Evolutionary conservation across 2,113 vertebrate genomes (phyloP), one percentile per base, ranked within the genome.

Genomic region (Neogale vison): DNA sequence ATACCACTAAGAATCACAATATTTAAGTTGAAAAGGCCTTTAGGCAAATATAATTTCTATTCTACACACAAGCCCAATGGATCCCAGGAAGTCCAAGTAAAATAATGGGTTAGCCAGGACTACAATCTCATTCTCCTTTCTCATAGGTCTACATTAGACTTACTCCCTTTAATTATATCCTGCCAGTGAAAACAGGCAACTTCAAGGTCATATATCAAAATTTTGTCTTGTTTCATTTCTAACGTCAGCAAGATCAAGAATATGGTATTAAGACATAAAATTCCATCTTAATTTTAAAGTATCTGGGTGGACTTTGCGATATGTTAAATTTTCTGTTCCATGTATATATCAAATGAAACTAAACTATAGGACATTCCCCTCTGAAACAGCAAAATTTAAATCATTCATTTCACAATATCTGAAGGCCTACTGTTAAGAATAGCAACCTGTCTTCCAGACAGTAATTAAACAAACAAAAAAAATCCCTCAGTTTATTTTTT

Each of bases 181-280:
- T 82, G 85, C 13, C n/a, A 93, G 7, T 45, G 36, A 85, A 4
- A 69, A 83, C 71, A 81, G 50, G 36, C 39, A 91, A 96, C 36
- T 57, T 91, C n/a, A 55, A 95, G 39, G 82, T 93, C 8, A 61
- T 12, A 42, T 42, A 69, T 59, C 71, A 91, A 88, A 90, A 81
- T 80, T 63, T 26, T 82, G 29, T 69, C 67, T 82, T 77, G 7
- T 69, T 95, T 97, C 83, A 97, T 31, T 95, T 90, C 69, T 77
- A 77, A 77, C 15, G 42, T 26, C 31, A 80, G 10, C 85, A 85
- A 67, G 36, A 94, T 81, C 47, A 96, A 97, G 69, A 97, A 47
- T 31, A 61, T 34, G 84, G 4, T 90, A 81, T 74, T 87, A 92
- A 92, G 8, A 92, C 85, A 94, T 71, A 91, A 86, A 97, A 95